These are phyloP conservation scores for Meleagris gallopavo DNA, from an alignment of 2,113 vertebrate species.

Conservation along the genomic window DNA sequence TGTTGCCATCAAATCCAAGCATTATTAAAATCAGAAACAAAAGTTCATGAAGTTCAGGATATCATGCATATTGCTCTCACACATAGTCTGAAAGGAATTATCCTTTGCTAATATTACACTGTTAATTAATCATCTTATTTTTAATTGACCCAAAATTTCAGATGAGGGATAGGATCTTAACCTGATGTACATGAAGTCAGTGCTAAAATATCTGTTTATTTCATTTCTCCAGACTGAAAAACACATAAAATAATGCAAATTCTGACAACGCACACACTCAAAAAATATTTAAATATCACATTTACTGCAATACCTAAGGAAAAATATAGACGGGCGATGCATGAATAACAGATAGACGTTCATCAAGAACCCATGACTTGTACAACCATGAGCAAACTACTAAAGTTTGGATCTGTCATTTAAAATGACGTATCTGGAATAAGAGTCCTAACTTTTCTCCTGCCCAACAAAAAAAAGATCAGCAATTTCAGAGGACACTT, in stretches of 20 bases:
- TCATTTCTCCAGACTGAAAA: not conserved
- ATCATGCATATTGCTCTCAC: accelerated
- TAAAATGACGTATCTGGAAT: not conserved
- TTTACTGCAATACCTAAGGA: not conserved
- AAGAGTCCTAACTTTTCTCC: not conserved
- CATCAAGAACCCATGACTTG: not conserved
- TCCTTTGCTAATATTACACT: not conserved
- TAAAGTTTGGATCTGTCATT: not conserved
- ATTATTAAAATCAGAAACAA: not conserved
- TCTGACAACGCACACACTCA: not conserved
- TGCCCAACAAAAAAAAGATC: not conserved
- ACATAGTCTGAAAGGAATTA: not conserved
- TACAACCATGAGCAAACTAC: not conserved
- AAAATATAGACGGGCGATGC: not conserved
- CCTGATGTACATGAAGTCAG: not conserved
- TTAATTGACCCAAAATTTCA: not conserved
- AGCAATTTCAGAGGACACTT: not conserved
- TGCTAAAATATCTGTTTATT: not conserved
- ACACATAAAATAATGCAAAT: not conserved
- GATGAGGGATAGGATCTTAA: not conserved
- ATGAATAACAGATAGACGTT: not conserved
- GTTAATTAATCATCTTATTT: not conserved
- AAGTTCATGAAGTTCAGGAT: not conserved
- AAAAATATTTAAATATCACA: not conserved
- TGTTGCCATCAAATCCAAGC: not conserved